A percentile compares a stretch with the other conserved stretches of the same genome.
These are phyloP conservation scores for Chrysodeixis includens DNA, from an alignment of 2,888 invertebrate genomes.

Conservation along the genomic window DNA sequence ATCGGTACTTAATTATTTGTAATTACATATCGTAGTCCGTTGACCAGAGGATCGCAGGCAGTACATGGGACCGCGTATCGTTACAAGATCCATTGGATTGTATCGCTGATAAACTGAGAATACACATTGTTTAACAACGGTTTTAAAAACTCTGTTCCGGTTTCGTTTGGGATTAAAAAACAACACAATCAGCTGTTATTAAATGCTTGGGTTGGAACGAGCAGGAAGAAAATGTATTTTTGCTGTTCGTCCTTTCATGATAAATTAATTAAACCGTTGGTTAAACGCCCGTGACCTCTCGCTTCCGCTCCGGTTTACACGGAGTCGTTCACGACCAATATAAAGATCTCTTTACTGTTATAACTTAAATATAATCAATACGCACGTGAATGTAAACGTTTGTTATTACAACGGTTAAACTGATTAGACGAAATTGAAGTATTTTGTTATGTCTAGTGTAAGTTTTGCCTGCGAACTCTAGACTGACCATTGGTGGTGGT, in stretches of 20 bases:
- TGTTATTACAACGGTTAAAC: slow-evolving; percentile 2
- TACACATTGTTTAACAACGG: slow-evolving; percentile 12
- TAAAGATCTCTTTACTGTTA: slow-evolving; percentile 9
- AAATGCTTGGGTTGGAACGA: slow-evolving; percentile 18
- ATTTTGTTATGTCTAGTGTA: background rate
- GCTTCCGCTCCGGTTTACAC: slow-evolving; percentile 36
- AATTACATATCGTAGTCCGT: slow-evolving; percentile 31
- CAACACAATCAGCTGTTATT: slow-evolving; percentile 30
- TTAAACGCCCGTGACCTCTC: slow-evolving; percentile 44
- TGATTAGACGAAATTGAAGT: background rate
- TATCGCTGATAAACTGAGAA: slow-evolving; percentile 2
- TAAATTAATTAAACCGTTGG: slow-evolving; percentile 45
- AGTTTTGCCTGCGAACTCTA: background rate
- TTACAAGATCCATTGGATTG: slow-evolving; percentile 6
- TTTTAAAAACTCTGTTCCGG: slow-evolving; percentile 8
- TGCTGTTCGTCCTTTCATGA: slow-evolving; percentile 30
- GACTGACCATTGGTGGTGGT: background rate
- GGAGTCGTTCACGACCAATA: slow-evolving; percentile 22
- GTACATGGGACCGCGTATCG: background rate
- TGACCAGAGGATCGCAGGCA: slow-evolving; percentile 15
- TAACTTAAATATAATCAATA: background rate
- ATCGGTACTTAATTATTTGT: slow-evolving; percentile 51
- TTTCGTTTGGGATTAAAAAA: slow-evolving; percentile 22
- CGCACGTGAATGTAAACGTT: background rate
- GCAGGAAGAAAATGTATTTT: slow-evolving; percentile 43